phyloP scores from a whole-genome alignment of 1,140 invertebrate genomes.

The Drosophila mauritiana region DNA sequence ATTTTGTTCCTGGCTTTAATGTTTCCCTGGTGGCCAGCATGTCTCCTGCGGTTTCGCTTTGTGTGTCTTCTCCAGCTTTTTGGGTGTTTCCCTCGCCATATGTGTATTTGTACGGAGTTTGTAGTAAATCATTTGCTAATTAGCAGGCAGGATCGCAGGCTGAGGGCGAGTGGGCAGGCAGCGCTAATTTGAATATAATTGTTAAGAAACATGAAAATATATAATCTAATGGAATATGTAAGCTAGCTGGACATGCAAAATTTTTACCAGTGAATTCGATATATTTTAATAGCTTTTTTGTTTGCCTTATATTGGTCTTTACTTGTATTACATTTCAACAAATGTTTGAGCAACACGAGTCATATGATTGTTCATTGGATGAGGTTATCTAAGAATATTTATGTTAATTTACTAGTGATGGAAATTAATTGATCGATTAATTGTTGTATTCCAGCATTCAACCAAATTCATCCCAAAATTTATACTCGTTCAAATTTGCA shows the following conservation, averaged over 20 bases:
- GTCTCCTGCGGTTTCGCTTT: slow-evolving; percentile 72
- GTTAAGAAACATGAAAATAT: slow-evolving; percentile 2
- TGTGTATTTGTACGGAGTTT: slow-evolving; percentile 26
- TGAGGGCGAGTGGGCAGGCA: slow-evolving; percentile 9
- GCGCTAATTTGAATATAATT: slow-evolving; percentile 49
- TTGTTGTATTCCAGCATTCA: slow-evolving; percentile 19
- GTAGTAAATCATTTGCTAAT: slow-evolving; percentile 60
- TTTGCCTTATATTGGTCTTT: background rate
- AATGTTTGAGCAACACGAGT: background rate
- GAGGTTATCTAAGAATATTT: background rate
- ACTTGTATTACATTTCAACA: background rate
- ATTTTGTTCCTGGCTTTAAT: slow-evolving; percentile 47
- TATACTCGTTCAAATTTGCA: slow-evolving; percentile 21
- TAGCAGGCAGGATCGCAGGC: slow-evolving; percentile 25
- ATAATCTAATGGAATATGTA: no score
- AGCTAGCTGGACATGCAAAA: no score
- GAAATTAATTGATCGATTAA: slow-evolving; percentile 41
- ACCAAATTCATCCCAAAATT: slow-evolving; percentile 16
- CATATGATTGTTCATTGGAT: background rate
- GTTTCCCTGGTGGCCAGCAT: slow-evolving; percentile 75
- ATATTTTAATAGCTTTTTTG: no score
- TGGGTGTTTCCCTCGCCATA: slow-evolving; percentile 61
- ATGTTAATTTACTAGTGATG: slow-evolving; percentile 19
- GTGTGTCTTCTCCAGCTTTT: slow-evolving; percentile 54
- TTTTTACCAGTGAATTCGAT: background rate